A percentile compares a stretch with the other conserved stretches of the same genome.
Conservation (phyloP, 2,113 vertebrate genomes). For the Petromus typicus region DNA sequence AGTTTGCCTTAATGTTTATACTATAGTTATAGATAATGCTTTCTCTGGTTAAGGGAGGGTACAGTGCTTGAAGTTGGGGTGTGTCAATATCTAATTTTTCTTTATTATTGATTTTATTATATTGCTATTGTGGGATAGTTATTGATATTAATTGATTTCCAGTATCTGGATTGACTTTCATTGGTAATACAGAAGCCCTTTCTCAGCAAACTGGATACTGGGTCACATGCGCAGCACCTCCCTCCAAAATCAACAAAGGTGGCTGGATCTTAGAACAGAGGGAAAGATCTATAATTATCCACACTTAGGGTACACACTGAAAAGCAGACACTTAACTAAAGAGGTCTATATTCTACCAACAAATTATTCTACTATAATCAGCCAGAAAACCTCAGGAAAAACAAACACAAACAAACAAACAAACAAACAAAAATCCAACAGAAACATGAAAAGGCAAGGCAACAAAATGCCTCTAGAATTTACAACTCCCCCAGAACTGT, state of each 20-base stretch:
- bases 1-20: background rate
- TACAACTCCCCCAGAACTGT: background rate
- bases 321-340: background rate
- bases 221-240: background rate
- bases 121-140: background rate
- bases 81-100: background rate
- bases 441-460: background rate
- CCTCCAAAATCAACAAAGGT: background rate
- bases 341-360: background rate
- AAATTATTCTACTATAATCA: background rate
- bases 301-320: background rate
- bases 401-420: no score
- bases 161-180: background rate
- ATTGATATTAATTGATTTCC: background rate
- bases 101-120: no score
- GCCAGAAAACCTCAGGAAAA: background rate
- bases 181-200: background rate
- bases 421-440: background rate
- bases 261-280: background rate
- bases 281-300: background rate
- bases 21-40: background rate
- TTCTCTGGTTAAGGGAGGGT: background rate
- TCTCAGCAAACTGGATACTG: background rate
- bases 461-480: background rate
- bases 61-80: background rate